phyloP scores from a whole-genome alignment of 2,888 invertebrate species.

The Dysmachus trigonus region DNA sequence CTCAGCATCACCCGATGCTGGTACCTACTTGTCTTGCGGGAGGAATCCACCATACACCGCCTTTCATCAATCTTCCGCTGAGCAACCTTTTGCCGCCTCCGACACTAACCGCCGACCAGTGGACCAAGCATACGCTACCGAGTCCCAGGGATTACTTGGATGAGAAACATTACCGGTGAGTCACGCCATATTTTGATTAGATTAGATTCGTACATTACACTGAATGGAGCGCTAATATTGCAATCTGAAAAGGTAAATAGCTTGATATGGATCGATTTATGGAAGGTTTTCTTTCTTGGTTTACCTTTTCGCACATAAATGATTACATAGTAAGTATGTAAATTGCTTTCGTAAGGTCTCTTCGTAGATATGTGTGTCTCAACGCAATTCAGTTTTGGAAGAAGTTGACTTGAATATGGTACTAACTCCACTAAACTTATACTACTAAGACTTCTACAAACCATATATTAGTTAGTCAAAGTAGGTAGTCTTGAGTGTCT shows the following conservation, averaged over 20 bases:
- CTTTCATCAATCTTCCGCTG: slow-evolving; percentile 32
- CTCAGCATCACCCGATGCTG: slow-evolving; percentile 22
- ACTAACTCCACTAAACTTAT: too few species aligned
- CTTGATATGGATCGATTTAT: background rate
- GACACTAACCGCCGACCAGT: slow-evolving; percentile 2
- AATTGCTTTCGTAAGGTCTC: too few species aligned
- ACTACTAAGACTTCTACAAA: too few species aligned
- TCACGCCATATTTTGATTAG: background rate
- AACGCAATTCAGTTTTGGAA: too few species aligned
- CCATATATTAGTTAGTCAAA: too few species aligned
- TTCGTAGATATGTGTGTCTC: too few species aligned
- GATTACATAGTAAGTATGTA: too few species aligned
- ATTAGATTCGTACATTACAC: background rate
- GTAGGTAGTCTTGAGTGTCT: too few species aligned
- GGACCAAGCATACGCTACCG: slow-evolving; percentile 19
- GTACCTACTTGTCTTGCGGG: slow-evolving; percentile 31
- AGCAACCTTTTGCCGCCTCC: slow-evolving; percentile 30
- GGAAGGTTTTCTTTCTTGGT: too few species aligned
- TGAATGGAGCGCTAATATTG: background rate
- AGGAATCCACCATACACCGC: slow-evolving; percentile 15
- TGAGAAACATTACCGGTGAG: slow-evolving; percentile 41
- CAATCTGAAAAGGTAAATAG: background rate
- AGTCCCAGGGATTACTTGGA: slow-evolving; percentile 35
- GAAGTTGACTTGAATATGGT: too few species aligned
- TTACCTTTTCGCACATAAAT: too few species aligned